phyloP scores from a whole-genome alignment of 2,888 invertebrate species.

The Drosophila subquinaria region DNA sequence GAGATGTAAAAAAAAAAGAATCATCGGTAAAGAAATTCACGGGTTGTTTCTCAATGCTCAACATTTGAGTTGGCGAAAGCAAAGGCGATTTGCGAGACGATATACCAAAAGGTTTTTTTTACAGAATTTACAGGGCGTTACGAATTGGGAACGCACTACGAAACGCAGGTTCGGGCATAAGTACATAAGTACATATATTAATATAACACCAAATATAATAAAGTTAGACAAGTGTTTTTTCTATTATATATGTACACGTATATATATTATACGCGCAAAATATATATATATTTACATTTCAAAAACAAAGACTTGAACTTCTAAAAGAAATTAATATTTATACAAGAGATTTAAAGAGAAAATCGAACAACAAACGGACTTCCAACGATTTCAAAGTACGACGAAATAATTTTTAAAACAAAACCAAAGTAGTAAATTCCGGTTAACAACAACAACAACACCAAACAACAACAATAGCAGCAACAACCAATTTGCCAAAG shows the following conservation, averaged over 20 bases:
- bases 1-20: neutral
- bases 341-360: slow-evolving; percentile 49
- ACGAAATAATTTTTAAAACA: slow-evolving; percentile 75
- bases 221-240: slow-evolving; percentile 57
- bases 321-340: slow-evolving; percentile 75
- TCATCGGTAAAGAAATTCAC: slow-evolving; percentile 4
- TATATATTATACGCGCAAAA: slow-evolving; percentile 39
- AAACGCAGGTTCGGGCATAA: slow-evolving; percentile 31
- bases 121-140: slow-evolving; percentile 72
- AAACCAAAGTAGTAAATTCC: slow-evolving; percentile 41
- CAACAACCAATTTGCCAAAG: slow-evolving; percentile 66
- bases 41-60: slow-evolving; percentile 50
- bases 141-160: slow-evolving; percentile 28
- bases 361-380: slow-evolving; percentile 71
- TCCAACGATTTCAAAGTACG: slow-evolving; percentile 85
- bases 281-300: slow-evolving; percentile 65
- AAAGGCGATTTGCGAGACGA: slow-evolving; percentile 30
- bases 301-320: slow-evolving; percentile 72
- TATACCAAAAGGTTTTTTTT: slow-evolving; percentile 72
- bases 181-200: slow-evolving; percentile 7
- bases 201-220: slow-evolving; percentile 16
- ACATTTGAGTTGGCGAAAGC: slow-evolving; percentile 14
- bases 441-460: slow-evolving; percentile 49
- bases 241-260: slow-evolving; percentile 41
- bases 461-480: slow-evolving; percentile 45